These are phyloP conservation scores for Cryptotermes secundus DNA, from an alignment of 1,140 invertebrate species.

Conservation along the genomic window DNA sequence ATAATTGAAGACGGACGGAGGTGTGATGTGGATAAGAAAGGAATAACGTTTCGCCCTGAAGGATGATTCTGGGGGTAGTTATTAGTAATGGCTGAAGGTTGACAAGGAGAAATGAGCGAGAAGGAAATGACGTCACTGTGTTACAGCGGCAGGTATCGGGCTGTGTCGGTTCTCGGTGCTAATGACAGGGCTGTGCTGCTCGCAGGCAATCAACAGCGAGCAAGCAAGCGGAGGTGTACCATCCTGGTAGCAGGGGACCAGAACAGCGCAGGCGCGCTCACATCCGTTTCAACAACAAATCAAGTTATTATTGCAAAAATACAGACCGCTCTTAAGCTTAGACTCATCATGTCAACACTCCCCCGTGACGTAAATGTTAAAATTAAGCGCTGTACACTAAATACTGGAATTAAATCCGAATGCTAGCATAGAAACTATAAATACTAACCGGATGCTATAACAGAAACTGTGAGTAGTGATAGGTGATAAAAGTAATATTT, in stretches of 20 bases:
- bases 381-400: too few species aligned
- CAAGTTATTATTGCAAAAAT: conserved; percentile 10
- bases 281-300: not conserved
- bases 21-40: too few species aligned
- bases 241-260: too few species aligned
- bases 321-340: not conserved
- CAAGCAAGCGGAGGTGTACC: not conserved
- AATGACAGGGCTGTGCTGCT: not conserved
- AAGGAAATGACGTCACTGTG: not conserved
- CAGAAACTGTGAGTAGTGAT: too few species aligned
- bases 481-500: too few species aligned
- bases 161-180: not conserved
- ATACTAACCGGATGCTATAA: too few species aligned
- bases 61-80: not conserved
- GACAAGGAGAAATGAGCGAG: not conserved
- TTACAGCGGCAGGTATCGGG: not conserved
- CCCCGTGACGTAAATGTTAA: too few species aligned
- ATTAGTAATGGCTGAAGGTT: not conserved
- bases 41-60: too few species aligned
- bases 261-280: not conserved
- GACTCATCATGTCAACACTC: not conserved
- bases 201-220: not conserved
- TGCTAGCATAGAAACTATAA: too few species aligned
- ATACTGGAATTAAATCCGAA: too few species aligned
- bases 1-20: not conserved